Base-by-base conservation (phyloP, 2,797 vertebrate genomes). In the Astyanax mexicanus region DNA sequence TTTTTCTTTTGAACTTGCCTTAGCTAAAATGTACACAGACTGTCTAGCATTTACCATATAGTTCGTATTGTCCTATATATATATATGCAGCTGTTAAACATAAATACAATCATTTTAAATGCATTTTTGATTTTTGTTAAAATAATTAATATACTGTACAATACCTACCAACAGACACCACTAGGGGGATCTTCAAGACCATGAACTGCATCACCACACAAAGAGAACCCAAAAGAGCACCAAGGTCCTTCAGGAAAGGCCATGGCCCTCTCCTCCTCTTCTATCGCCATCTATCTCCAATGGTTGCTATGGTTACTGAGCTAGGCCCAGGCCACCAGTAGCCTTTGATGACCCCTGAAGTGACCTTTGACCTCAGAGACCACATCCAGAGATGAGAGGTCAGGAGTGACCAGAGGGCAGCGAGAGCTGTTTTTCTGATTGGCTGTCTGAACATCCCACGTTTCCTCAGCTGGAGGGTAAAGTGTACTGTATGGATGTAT, bases 341-440 rank as follows among this genome's bases (percentile, higher is more conserved):
- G 89, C 89, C 89, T 68, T 65, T 81, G 60, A 79, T 89, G 92
- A 91, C 91, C 89, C 75, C 85, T 78, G 75, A 82, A 81, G 75
- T 88, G 88, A 93, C 89, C 92, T 90, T 68, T 92, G 90, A 92
- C 91, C 89, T 89, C 86, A 86, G 86, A 51, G 91, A 90, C 90
- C 90, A 90, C 71, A 84, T 90, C 90, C 89, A 90, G 90, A 84
- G 90, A 86, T 88, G 84, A 85, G 76, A 91, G 91, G 92, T 93
- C 90, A 92, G 86, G n/a, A 67, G 87, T 93, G 91, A 84, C 92
- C 87, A 51, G 84, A 91, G 91, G 93, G 89, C 85, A 88, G 86
- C 84, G 78, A 87, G 89, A 90, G 87, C 90, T 90, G 88, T 5
- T 93, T 87, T 80, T 74, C 54, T 90, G 92, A 93, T 92, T 93